Conservation (phyloP, 2,113 vertebrate species). For the Clarias magur region DNA sequence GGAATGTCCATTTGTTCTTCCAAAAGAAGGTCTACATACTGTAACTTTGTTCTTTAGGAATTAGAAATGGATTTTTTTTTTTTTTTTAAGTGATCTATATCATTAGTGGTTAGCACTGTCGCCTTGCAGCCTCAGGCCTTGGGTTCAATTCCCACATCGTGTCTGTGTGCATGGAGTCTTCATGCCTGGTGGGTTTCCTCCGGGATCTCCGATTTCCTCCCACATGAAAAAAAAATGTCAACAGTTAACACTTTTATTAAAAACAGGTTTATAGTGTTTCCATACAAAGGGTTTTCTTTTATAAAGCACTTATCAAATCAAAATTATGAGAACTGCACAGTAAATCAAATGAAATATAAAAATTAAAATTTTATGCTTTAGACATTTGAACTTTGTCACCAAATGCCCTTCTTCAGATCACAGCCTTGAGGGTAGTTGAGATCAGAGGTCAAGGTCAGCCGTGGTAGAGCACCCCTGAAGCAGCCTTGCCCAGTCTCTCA, state of each 20-base stretch:
- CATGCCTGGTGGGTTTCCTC: too few species aligned
- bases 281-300: not conserved
- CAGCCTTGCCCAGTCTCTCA: not conserved
- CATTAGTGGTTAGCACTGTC: too few species aligned
- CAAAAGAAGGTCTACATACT: too few species aligned
- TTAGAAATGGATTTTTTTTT: too few species aligned
- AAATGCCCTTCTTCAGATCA: not conserved
- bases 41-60: too few species aligned
- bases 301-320: not conserved
- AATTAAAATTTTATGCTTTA: not conserved
- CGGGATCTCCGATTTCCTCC: too few species aligned
- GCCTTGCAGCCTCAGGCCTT: too few species aligned
- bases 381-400: not conserved
- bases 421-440: slow-evolving; percentile 1
- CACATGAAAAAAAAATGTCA: not conserved
- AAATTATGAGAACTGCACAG: not conserved
- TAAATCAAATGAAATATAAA: not conserved
- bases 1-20: too few species aligned
- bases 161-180: too few species aligned
- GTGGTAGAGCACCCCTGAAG: not conserved
- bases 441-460: not conserved
- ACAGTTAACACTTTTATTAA: not conserved
- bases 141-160: too few species aligned
- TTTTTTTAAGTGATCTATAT: too few species aligned
- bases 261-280: not conserved